These are phyloP conservation scores for Trissoscelio sp. DNA, from an alignment of 2,888 invertebrate genomes.

Conservation along the genomic window DNA sequence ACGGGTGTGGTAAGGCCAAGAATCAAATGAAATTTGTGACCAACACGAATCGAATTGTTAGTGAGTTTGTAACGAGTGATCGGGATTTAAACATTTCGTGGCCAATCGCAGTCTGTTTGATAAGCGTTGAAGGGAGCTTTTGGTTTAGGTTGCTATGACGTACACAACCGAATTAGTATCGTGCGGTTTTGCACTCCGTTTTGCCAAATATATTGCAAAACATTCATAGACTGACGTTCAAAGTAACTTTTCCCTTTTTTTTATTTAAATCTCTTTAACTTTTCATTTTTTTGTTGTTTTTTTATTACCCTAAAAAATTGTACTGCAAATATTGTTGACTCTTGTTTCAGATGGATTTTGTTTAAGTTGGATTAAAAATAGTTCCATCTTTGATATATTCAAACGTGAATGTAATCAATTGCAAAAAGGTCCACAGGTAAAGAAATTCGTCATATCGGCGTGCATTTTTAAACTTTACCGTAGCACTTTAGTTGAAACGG, in stretches of 20 bases:
- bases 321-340: too few relatives aligned
- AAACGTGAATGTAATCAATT: not conserved
- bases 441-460: not conserved
- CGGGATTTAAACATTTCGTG: conserved; percentile 6
- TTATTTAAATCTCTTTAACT: too few relatives aligned
- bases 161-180: conserved; percentile 15
- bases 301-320: too few relatives aligned
- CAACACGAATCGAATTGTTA: conserved; percentile 19
- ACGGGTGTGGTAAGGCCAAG: conserved; percentile 31
- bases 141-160: conserved; percentile 6
- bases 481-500: conserved; percentile 8
- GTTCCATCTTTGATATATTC: not conserved
- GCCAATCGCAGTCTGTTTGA: conserved; percentile 28
- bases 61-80: conserved; percentile 19
- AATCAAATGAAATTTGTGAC: conserved; percentile 29
- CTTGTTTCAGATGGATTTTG: too few relatives aligned
- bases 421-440: not conserved
- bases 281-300: too few relatives aligned
- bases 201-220: not conserved
- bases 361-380: not conserved
- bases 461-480: not conserved
- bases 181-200: not conserved
- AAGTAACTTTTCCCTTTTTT: too few relatives aligned
- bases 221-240: too few relatives aligned
- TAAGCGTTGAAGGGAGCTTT: conserved; percentile 18